Base-by-base conservation (phyloP, 2,797 vertebrate species). In the Petrocephalus schoutedeni region DNA sequence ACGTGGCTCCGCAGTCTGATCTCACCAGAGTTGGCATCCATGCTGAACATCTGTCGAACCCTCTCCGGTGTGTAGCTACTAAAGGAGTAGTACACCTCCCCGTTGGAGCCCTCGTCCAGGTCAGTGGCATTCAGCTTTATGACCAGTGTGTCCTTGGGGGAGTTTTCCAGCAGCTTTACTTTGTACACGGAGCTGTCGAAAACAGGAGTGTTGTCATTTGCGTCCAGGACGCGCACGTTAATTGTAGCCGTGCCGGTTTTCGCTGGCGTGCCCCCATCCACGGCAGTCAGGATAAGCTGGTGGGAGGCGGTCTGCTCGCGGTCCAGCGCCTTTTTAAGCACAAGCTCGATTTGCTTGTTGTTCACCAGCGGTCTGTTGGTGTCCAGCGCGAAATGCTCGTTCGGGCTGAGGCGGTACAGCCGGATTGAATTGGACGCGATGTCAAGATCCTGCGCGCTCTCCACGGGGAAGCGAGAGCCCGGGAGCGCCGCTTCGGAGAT, bases 51-150 rank as follows among this genome's bases (percentile, higher is more conserved):
- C 93, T 98, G 96, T 49, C 97, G 96, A 93, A 98, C 97, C 91
- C 97, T 95, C 92, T 97, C 96, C 0, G 98, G 97, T 0, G 98
- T 99, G 94, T 99, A 99, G 93, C 96, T 97, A 92, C 98, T 96
- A 90, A 99, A 97, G 3, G 98, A 97, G 90, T 98, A 99, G 77
- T 96, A 95, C 19, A 99, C 95, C 89, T 99, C 96, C 0, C 97
- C 98, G 0, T 99, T 99, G 61, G 97, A 96, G 71, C 98, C 98
- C 92, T 98, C 97, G 45, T 99, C 98, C 0, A 97, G 96, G 91
- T 99, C 98, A 0, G 96, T 96, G 57, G 98, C 98, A 41, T 99
- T 99, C 91, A 99, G 92, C 91, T 96, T 97, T 28, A 98, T 97
- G 56, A 99, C 98, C 14, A 99, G 88, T 0, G 97, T 97, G 92